Percentiles rank a stretch among this genome's conserved stretches.
Conservation (phyloP, 1,140 invertebrate species). For the Aphis gossypii region DNA sequence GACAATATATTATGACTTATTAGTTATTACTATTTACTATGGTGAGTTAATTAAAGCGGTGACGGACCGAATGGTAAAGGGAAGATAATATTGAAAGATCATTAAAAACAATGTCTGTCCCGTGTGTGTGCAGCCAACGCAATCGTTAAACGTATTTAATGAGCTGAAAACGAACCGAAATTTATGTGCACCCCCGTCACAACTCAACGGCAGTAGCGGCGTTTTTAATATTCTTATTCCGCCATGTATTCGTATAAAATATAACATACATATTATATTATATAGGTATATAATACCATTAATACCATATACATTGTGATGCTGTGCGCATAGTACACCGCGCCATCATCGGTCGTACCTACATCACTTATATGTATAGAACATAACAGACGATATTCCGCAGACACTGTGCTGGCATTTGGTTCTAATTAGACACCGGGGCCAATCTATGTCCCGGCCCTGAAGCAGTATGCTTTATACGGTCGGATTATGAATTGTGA, state of each 20-base stretch:
- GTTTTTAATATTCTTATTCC: background rate
- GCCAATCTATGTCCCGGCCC: background rate
- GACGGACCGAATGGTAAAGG: background rate
- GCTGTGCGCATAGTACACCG: background rate
- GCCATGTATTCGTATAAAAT: background rate
- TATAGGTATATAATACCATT: background rate
- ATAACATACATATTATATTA: background rate
- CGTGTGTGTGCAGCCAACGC: background rate
- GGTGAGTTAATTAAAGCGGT: conserved; percentile 41
- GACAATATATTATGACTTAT: background rate
- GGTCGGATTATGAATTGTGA: conserved; percentile 49
- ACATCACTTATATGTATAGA: background rate
- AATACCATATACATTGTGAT: background rate
- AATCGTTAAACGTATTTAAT: conserved; percentile 53
- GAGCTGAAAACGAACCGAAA: conserved; percentile 47
- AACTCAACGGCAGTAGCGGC: background rate
- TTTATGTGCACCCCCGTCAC: background rate
- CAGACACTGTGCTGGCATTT: background rate
- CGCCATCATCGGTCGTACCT: background rate
- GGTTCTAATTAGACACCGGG: conserved; percentile 49
- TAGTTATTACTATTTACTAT: background rate
- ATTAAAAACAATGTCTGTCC: conserved; percentile 46
- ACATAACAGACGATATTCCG: background rate
- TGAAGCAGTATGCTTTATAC: background rate
- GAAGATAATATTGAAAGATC: conserved; percentile 39